Base-by-base conservation (phyloP, 2,888 invertebrate species). In the Spatulosminthurus flaviceps region DNA sequence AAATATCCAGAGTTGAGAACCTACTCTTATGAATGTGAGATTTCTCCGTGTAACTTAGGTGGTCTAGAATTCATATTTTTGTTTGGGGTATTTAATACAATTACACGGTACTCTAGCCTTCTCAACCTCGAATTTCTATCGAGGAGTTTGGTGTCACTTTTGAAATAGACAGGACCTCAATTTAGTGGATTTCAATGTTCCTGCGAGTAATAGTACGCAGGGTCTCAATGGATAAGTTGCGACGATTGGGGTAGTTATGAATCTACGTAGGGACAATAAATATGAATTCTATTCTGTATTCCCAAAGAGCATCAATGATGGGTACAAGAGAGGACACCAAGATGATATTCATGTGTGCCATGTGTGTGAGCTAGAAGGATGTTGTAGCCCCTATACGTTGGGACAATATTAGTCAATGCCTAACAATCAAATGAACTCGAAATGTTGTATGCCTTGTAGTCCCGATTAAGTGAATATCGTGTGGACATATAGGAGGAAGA, bases 401-500 rank as follows among this genome's bases (percentile, higher is more conserved):
- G 51, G 51, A 51, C 16, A 51, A 51, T 51, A 19, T 51, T 51
- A 9, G 16, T 41, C 13, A 13, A 13, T 41, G 51, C n/a, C 51
- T 51, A 51, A 51, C 51, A 51, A 51, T 51, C 51, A n/a, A 51
- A 73, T 73, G 73, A 73, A 60, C 60, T 73, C 60, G 43, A 42
- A 41, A 43, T 72, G 42, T 72, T 42, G 21, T 72, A 43, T 72
- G 29, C 26, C 26, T 70, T 70, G 70, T 70, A 41, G 41, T 70
- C 19, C 16, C 24, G 70, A 41, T 70, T 70, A 29, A 22, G 70
- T 70, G 70, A 70, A 70, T 70, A 28, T 21, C 28, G 73, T 73
- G 73, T 73, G 61, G 73, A 73, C 24, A 73, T 73, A 60, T 60
- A 73, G 73, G 60, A 51, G 60, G 73, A 73, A 21, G 60, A 73